Conservation (phyloP, 1,140 invertebrate species). For the Drosophila ambigua region DNA sequence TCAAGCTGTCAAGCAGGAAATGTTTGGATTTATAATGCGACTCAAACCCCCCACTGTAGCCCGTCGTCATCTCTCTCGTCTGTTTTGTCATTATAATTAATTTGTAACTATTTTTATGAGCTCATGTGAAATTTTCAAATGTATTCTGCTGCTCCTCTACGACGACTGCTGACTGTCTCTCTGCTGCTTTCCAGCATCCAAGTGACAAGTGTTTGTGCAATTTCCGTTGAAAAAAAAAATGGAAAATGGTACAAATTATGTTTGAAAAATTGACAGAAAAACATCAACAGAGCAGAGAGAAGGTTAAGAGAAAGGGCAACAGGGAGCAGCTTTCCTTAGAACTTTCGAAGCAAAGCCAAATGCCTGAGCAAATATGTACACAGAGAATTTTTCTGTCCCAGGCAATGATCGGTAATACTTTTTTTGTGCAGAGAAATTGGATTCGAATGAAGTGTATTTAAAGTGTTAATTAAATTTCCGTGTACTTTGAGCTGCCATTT, state of each 20-base stretch:
- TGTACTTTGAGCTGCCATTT: too few species aligned
- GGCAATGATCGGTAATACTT: too few species aligned
- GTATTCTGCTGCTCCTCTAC: constrained; percentile 27
- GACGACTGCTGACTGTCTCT: constrained; percentile 26
- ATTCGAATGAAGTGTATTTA: neutral
- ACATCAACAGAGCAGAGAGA: constrained; percentile 47
- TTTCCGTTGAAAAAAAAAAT: constrained; percentile 77
- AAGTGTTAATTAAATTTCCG: too few species aligned
- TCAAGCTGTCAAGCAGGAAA: constrained; percentile 81
- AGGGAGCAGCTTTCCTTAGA: constrained; percentile 65
- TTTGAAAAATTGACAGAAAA: constrained; percentile 67
- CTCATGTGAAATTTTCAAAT: constrained; percentile 80
- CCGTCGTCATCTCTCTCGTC: constrained; percentile 16
- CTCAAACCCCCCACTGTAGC: neutral
- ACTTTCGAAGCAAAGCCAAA: too few species aligned
- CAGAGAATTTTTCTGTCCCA: neutral
- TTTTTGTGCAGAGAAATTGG: constrained; percentile 24
- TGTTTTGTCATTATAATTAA: constrained; percentile 79
- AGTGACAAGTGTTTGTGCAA: constrained; percentile 79
- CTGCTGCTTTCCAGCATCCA: constrained; percentile 42
- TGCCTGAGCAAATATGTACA: constrained; percentile 38
- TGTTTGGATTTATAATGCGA: constrained; percentile 79
- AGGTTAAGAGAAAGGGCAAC: neutral
- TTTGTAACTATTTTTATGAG: constrained; percentile 82
- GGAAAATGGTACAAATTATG: constrained; percentile 73